Evolutionary conservation across 2,113 vertebrate genomes (phyloP).

Genomic region (Brachyhypopomus gauderio): DNA sequence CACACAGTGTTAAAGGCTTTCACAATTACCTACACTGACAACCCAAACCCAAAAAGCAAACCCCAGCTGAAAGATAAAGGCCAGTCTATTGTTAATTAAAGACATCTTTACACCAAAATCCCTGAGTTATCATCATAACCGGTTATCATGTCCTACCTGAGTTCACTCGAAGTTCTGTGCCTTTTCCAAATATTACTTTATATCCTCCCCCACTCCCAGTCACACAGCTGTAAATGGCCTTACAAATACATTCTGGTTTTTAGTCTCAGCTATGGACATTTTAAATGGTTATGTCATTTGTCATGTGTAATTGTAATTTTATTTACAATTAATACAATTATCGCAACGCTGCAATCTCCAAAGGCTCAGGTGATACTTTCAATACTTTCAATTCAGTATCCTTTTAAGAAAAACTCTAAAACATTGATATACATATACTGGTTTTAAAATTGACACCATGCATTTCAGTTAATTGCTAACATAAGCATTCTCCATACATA

Average conservation of each 20-base stretch:
- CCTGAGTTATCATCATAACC: background rate
- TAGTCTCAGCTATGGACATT: background rate
- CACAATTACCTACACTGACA: background rate
- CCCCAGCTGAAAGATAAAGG: background rate
- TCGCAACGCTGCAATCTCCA: no score
- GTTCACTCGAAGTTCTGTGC: constrained; percentile 46
- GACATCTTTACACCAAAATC: background rate
- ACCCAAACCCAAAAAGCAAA: background rate
- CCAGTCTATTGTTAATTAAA: background rate
- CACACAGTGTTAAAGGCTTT: constrained; percentile 3
- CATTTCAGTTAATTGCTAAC: no score
- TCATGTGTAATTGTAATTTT: no score
- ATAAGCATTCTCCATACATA: no score
- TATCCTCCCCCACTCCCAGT: background rate
- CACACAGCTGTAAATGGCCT: constrained; percentile 33
- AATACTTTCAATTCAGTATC: no score
- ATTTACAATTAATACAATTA: no score
- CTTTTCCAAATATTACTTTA: constrained; percentile 52
- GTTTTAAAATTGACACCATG: no score
- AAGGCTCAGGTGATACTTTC: no score
- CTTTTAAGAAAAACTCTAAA: no score
- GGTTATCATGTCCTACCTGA: constrained; percentile 23
- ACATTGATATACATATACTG: no score
- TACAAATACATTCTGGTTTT: constrained; percentile 14
- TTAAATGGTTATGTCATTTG: no score